Base-by-base conservation (phyloP, 2,888 invertebrate species). In the Gymnosoma rotundatum region DNA sequence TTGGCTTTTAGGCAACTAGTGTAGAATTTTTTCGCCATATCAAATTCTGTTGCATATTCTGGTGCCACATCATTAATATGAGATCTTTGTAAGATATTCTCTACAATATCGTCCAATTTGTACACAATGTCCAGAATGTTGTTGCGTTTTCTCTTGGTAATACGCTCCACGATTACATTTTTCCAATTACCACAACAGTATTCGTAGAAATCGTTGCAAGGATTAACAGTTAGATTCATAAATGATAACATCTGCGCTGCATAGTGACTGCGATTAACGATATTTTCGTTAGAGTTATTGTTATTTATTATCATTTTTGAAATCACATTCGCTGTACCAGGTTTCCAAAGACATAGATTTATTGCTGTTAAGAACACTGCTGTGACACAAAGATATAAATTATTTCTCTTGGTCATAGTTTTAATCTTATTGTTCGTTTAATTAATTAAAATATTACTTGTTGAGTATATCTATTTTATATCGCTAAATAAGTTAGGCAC, bases 101-200 rank as follows among this genome's bases (percentile, higher is more conserved):
- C 89, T 0, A 87, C 79, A 0, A 86, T 76, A 20, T 89, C 87
- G 8, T 72, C 73, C 4, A 91, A 48, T 2, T 87, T 87, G 38
- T 89, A 91, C 0, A 78, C 36, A 20, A 91, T 89, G 45, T 92
- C 91, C 10, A 89, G 32, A 0, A 90, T 87, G 78, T 89, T 89
- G 66, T 84, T 90, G 1, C 91, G 89, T 78, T 89, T 91, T 3
- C 86, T 82, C 1, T 60, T 45, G 0, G 88, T 38, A 32, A 88
- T 88, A 0, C 87, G 86, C 9, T 88, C 87, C 25, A 78, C 80
- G 4, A 88, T 88, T 0, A 88, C 88, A 58, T 89, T 85, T 8
- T 88, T 88, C 89, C 90, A 91, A 78, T 91, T 91, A 9, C 91
- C 91, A 25, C 92, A 91, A 0, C 92, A 90, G 69, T 88, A 91